Evolutionary conservation across 2,797 vertebrate species (phyloP).

Genomic region (Tapera naevia): DNA sequence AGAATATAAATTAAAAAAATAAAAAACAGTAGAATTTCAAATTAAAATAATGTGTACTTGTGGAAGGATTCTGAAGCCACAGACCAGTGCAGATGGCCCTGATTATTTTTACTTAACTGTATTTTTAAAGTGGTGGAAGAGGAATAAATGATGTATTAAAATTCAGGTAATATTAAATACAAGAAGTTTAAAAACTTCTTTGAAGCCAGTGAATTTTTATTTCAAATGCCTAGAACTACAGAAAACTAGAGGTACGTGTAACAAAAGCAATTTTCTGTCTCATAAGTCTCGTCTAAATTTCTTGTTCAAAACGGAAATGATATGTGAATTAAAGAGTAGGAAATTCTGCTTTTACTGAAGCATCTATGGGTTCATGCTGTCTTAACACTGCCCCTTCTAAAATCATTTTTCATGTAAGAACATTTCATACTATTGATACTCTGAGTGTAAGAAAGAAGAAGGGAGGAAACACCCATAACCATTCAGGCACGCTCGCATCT

Average conservation of each 20-base stretch:
- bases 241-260: background rate
- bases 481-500: background rate
- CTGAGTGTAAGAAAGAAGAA: background rate
- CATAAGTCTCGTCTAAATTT: background rate
- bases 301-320: background rate
- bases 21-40: background rate
- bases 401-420: background rate
- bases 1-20: background rate
- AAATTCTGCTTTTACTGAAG: background rate
- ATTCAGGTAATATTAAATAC: background rate
- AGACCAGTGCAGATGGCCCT: background rate
- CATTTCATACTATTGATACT: background rate
- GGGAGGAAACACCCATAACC: background rate
- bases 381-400: background rate
- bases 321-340: background rate
- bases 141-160: background rate
- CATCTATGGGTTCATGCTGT: background rate
- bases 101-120: background rate
- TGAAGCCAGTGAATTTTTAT: background rate
- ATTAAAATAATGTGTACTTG: background rate
- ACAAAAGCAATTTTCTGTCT: background rate
- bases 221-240: background rate
- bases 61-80: background rate
- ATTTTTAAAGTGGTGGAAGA: background rate
- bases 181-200: background rate